Evolutionary conservation across 1,140 invertebrate species (phyloP).

Genomic region (Hetaerina americana): DNA sequence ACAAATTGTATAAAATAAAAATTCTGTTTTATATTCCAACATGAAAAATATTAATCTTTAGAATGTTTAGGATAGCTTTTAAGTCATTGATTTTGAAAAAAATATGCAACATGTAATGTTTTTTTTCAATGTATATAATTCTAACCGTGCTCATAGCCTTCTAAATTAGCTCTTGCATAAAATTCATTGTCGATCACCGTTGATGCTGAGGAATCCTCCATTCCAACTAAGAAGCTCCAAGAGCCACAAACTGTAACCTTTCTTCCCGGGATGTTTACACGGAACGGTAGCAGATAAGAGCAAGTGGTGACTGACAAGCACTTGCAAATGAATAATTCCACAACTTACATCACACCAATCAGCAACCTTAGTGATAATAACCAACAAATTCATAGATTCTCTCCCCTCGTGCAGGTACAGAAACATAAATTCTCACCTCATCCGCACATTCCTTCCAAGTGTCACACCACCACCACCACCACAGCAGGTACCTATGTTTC

Average conservation of each 20-base stretch:
- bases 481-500: background rate
- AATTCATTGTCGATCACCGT: too few species aligned
- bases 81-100: background rate
- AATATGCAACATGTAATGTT: too few species aligned
- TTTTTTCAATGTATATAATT: background rate
- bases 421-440: background rate
- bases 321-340: too few species aligned
- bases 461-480: background rate
- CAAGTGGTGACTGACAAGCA: background rate
- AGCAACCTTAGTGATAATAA: background rate
- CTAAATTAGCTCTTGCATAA: too few species aligned
- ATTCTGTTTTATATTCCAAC: background rate
- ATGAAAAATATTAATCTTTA: background rate
- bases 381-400: background rate
- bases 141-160: background rate
- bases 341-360: background rate
- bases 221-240: too few species aligned
- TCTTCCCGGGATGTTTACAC: background rate
- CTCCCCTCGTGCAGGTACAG: background rate
- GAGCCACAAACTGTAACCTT: too few species aligned
- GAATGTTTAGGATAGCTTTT: background rate
- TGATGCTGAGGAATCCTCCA: background rate
- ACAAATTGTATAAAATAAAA: background rate
- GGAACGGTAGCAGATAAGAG: background rate
- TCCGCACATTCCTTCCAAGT: background rate